Percentiles rank a stretch among this genome's conserved stretches.
Evolutionary conservation across 1,140 invertebrate species (phyloP).

Genomic region (Andrena cerasifolii): DNA sequence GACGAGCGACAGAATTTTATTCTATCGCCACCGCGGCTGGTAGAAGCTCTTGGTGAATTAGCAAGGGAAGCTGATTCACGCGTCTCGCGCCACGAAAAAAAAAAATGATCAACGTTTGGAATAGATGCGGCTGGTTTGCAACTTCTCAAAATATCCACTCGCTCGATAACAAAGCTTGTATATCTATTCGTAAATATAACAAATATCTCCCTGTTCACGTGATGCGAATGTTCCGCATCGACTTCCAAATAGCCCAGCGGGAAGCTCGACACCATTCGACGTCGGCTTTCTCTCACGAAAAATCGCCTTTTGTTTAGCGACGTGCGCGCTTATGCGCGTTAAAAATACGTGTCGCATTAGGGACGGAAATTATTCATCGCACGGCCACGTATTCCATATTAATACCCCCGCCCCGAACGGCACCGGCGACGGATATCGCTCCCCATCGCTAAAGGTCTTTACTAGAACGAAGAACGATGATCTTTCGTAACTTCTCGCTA

Average conservation of each 20-base stretch:
- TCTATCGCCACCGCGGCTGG: neutral
- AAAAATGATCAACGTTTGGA: too few species aligned
- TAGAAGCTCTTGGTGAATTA: too few species aligned
- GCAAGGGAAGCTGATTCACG: too few species aligned
- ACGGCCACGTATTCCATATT: constrained; percentile 12
- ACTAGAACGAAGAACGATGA: constrained; percentile 24
- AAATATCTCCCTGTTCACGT: too few species aligned
- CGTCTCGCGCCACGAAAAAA: too few species aligned
- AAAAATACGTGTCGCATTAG: neutral
- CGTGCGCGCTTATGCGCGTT: neutral
- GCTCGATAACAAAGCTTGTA: too few species aligned
- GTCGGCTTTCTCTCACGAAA: neutral
- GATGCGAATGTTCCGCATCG: too few species aligned
- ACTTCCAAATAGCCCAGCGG: too few species aligned
- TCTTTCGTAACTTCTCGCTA: constrained; percentile 40
- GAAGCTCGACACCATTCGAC: too few species aligned
- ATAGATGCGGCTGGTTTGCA: too few species aligned
- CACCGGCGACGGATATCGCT: constrained; percentile 4
- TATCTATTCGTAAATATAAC: too few species aligned
- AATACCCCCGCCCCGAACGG: constrained; percentile 7
- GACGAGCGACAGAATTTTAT: constrained; percentile 14
- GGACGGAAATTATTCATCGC: constrained; percentile 27
- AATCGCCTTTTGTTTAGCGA: neutral
- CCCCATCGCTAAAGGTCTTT: neutral
- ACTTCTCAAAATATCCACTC: too few species aligned